phyloP scores from a whole-genome alignment of 2,113 vertebrate genomes.

The Pollimyrus isidori region DNA sequence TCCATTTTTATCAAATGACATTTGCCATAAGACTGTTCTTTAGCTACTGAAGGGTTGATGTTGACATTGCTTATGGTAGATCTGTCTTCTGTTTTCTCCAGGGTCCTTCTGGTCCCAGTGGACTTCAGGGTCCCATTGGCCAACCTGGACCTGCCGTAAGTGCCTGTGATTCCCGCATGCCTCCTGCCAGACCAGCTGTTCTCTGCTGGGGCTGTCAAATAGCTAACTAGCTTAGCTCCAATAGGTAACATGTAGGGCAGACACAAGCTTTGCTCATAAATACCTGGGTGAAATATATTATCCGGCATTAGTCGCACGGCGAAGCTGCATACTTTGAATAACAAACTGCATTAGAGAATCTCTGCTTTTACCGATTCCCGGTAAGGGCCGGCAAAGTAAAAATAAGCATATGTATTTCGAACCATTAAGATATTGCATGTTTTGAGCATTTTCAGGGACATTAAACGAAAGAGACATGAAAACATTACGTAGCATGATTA shows the following conservation, averaged over 20 bases:
- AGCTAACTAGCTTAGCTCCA: not conserved
- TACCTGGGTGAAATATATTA: not conserved
- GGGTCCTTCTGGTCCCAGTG: conserved; percentile 85
- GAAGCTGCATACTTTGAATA: not conserved
- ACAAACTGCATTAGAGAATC: not conserved
- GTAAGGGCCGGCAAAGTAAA: not conserved
- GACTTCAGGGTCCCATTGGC: conserved; percentile 88
- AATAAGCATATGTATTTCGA: not conserved
- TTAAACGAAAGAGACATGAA: not conserved
- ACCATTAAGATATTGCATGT: not conserved
- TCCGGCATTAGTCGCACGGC: not conserved
- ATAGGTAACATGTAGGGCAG: not conserved
- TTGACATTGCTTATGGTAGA: not conserved
- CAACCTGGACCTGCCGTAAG: conserved; percentile 93
- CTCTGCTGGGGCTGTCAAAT: not conserved
- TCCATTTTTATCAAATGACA: not conserved
- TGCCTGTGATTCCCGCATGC: conserved; percentile 34
- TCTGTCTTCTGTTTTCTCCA: conserved; percentile 40
- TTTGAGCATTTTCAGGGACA: not conserved
- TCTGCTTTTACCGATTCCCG: not conserved
- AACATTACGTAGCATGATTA: not conserved
- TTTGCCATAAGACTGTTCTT: not conserved
- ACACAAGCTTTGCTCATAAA: not conserved
- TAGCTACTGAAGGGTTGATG: not conserved
- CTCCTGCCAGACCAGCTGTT: not conserved